Evolutionary conservation across 2,113 vertebrate species (phyloP), one percentile per base, ranked within the genome.

Genomic region (Chitala chitala): DNA sequence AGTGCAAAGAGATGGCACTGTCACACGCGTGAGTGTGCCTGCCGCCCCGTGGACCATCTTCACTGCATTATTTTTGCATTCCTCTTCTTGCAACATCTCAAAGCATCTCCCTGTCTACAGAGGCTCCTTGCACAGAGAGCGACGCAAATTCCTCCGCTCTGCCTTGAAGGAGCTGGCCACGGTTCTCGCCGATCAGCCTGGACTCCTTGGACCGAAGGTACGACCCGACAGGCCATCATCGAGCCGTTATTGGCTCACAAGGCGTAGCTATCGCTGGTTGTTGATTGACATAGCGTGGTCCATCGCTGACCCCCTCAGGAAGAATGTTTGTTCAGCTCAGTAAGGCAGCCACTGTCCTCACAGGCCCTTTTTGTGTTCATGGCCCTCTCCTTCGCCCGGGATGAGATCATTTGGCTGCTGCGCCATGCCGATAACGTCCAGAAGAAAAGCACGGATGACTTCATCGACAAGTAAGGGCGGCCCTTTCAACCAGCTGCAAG

Each of bases 341-440:
- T 54, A 29, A 71, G 54, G 29, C 3, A 0, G 38, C 1, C 13
- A 7, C 9, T 53, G 26, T 64, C 17, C 50, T 12, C 17, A 7
- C 68, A 99, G 95, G 97, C 97, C 10, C 90, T 99, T 75, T 99
- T 99, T 87, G 96, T 99, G 63, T 99, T 99, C 87, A 99, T 99
- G 97, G 97, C 97, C 0, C 85, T 99, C 75, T 99, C 97, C 0
- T 99, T 99, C 76, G 95, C 97, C 78, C 95, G 97, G 5, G 97
- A 98, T 84, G 97, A 99, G 88, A 98, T 99, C 83, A 97, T 98
- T 81, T 99, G 97, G 97, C 91, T 99, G 5, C 95, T 99, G 73
- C 92, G 97, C 79, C 97, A 99, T 31, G 97, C 97, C 4, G 97
- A 99, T 86, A 99, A 99, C 79, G 98, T 99, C 89, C 97, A 98